Base-by-base conservation (phyloP, 2,888 invertebrate genomes). In the Metallyticus violacea region DNA sequence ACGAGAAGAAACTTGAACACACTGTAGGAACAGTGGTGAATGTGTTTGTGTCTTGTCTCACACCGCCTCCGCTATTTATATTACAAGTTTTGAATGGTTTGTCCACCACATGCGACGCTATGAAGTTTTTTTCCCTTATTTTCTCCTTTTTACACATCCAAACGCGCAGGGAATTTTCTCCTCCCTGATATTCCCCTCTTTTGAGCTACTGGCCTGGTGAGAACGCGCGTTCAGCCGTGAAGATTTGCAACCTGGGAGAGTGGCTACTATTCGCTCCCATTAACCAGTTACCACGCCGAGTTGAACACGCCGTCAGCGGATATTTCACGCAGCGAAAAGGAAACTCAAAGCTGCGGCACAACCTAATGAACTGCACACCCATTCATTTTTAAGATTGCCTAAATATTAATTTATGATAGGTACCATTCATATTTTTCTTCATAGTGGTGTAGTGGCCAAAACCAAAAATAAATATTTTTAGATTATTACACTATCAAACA, bases 51-150 rank as follows among this genome's bases (percentile, higher is more conserved):
- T 15, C 40, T 62, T n/a, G 15, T 6, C 22, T n/a, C 25, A 6
- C 1, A 29, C 9, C 27, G 6, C 28, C n/a, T 7, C 83, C n/a
- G 7, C 77, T 83, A 83, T 83, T 83, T 83, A 83, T 83, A 83
- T 83, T 82, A 82, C 76, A 76, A n/a, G 82, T 82, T 83, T 83
- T 83, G 28, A 25, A 83, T 83, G 28, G 27, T 29, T 83, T 77
- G 77, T 26, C 27, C 77, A 77, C 77, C 83, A 83, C 28, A 83
- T 83, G 77, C 82, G 40, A 62, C 40, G 40, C 40, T 62, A 62
- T 62, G 9, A 77, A 77, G 77, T 77, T 26, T 77, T 83, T 77
- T 62, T 62, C 28, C 15, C 76, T 77, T 30, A 9, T 77, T 77
- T 83, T 27, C 62, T 30, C 83, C 15, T 77, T 83, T 27, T 77